These are phyloP conservation scores for Tyto alba DNA, from an alignment of 2,113 vertebrate genomes.

Conservation along the genomic window DNA sequence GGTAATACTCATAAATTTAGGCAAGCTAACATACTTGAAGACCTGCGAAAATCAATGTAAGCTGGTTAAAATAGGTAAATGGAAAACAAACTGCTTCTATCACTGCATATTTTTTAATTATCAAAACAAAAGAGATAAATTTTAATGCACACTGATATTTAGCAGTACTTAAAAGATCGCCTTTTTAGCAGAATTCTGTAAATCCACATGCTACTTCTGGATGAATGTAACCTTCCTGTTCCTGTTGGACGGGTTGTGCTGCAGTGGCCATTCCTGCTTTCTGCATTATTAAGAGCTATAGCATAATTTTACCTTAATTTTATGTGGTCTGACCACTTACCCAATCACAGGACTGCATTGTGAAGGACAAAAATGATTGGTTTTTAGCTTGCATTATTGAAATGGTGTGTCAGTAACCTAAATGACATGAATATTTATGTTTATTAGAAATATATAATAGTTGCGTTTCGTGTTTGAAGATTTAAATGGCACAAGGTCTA, in stretches of 20 bases:
- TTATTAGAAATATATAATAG: neutral
- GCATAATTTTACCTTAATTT: neutral
- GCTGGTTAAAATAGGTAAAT: neutral
- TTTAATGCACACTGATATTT: fast-evolving
- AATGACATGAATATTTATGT: fast-evolving
- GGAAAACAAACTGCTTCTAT: neutral
- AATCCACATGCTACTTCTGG: neutral
- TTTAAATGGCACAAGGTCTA: too few relatives aligned
- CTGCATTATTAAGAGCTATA: neutral
- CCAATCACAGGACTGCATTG: neutral
- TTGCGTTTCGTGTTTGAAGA: neutral
- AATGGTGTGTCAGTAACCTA: neutral
- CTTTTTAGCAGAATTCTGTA: neutral
- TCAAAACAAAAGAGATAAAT: neutral
- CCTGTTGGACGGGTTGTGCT: neutral
- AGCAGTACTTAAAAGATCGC: neutral
- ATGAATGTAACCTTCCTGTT: neutral
- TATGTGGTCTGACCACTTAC: neutral
- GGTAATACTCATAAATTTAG: slow-evolving; percentile 70
- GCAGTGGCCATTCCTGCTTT: neutral
- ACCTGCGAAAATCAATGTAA: neutral
- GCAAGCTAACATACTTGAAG: neutral
- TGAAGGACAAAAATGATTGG: fast-evolving
- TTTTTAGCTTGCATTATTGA: neutral
- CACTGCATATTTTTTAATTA: neutral